A percentile compares a stretch with the other conserved stretches of the same genome.
Evolutionary conservation across 2,113 vertebrate genomes (phyloP).

Genomic region (Ibidorhyncha struthersii): DNA sequence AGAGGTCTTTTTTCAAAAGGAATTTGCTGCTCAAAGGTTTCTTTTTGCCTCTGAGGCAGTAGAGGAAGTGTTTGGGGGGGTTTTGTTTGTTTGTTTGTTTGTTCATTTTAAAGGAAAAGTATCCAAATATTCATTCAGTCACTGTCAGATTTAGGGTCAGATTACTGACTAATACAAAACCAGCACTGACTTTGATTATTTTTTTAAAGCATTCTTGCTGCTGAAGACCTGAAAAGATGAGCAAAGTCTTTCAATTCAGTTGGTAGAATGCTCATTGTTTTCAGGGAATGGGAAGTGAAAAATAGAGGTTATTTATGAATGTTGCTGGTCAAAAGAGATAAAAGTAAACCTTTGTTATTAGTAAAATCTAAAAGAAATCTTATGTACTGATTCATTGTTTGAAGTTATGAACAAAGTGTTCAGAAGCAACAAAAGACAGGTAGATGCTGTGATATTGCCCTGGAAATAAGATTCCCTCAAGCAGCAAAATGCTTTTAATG

Average conservation of each 20-base stretch:
- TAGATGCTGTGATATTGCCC: not conserved
- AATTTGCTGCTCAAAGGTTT: not conserved
- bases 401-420: not conserved
- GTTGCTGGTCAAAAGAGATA: not conserved
- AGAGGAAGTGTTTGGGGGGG: not conserved
- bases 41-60: not conserved
- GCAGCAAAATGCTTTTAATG: slow-evolving; percentile 32
- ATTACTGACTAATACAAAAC: not conserved
- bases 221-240: not conserved
- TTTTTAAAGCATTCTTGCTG: not conserved
- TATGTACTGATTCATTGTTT: not conserved
- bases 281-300: not conserved
- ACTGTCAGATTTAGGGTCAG: not conserved
- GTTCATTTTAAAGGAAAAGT: not conserved
- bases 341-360: not conserved
- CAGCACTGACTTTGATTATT: not conserved
- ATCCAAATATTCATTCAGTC: not conserved
- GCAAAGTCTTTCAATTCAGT: not conserved
- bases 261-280: not conserved
- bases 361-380: not conserved
- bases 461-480: not conserved
- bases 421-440: not conserved
- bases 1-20: not conserved
- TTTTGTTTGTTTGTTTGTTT: not conserved
- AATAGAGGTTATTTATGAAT: not conserved